Percentiles rank a stretch among this genome's conserved stretches.
These are phyloP conservation scores for Pelochelys cantorii DNA, from an alignment of 2,797 vertebrate genomes.

Conservation along the genomic window DNA sequence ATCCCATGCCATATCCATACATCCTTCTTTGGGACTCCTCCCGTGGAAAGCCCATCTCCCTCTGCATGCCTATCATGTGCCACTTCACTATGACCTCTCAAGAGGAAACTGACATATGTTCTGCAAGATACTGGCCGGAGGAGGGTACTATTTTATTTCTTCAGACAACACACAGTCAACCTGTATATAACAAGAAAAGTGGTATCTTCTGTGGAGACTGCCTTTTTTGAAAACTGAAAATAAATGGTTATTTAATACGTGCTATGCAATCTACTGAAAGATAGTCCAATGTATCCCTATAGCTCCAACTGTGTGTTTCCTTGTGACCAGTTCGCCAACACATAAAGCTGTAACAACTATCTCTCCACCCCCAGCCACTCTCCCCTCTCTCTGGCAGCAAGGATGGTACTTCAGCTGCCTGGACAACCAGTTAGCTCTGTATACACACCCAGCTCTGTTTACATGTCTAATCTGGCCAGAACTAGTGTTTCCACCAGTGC, in stretches of 20 bases:
- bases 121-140: background rate
- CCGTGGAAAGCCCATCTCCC: accelerated
- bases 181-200: too few species aligned
- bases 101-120: background rate
- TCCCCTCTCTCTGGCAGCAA: background rate
- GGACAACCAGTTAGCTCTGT: background rate
- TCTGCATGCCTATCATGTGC: accelerated
- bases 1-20: background rate
- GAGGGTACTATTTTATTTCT: too few species aligned
- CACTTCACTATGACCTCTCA: accelerated
- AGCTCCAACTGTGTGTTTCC: background rate
- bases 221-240: background rate
- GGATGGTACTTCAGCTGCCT: background rate
- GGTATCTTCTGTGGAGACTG: background rate
- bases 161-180: too few species aligned
- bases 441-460: background rate
- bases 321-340: background rate
- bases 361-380: background rate
- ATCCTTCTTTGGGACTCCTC: background rate
- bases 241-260: background rate
- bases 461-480: background rate
- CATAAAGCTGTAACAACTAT: background rate
- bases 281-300: background rate
- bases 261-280: background rate
- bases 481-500: background rate